A percentile compares a stretch with the other conserved stretches of the same genome.
Evolutionary conservation across 2,797 vertebrate genomes (phyloP).

Genomic region (Chelidonichthys spinosus): DNA sequence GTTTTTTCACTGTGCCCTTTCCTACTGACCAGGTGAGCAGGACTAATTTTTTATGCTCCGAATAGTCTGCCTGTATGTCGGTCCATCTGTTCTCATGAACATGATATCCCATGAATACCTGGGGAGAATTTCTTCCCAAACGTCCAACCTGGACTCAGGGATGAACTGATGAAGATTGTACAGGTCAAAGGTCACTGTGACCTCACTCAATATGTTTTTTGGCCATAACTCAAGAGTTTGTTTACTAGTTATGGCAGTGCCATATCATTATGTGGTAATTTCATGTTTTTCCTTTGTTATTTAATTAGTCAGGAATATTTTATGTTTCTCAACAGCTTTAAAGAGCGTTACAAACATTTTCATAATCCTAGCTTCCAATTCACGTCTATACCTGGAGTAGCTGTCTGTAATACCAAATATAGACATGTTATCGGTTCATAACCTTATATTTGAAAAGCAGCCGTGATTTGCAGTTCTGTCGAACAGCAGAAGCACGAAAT

Average conservation of each 20-base stretch:
- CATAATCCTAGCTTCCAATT: not conserved
- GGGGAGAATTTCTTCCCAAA: too few relatives aligned
- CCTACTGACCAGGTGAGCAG: not conserved
- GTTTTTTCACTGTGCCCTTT: not conserved
- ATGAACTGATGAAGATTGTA: too few relatives aligned
- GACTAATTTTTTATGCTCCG: too few relatives aligned
- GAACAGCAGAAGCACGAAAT: not conserved
- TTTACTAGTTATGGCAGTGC: not conserved
- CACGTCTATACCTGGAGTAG: too few relatives aligned
- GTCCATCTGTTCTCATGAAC: too few relatives aligned
- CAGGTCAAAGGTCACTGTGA: too few relatives aligned
- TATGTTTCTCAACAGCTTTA: not conserved
- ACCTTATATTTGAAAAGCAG: not conserved
- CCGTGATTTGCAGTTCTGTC: not conserved
- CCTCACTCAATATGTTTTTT: too few relatives aligned
- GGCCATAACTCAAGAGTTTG: not conserved
- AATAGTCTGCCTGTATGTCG: too few relatives aligned
- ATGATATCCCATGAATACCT: too few relatives aligned
- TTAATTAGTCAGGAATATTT: not conserved
- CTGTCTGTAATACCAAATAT: not conserved
- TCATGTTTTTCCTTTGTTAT: not conserved
- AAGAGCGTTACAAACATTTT: not conserved
- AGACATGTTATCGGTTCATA: not conserved
- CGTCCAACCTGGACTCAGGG: too few relatives aligned
- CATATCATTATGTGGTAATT: not conserved